A percentile compares a stretch with the other conserved stretches of the same genome.
These are phyloP conservation scores for Oscheius myriophilus DNA, from an alignment of 2,888 invertebrate species.

Conservation along the genomic window DNA sequence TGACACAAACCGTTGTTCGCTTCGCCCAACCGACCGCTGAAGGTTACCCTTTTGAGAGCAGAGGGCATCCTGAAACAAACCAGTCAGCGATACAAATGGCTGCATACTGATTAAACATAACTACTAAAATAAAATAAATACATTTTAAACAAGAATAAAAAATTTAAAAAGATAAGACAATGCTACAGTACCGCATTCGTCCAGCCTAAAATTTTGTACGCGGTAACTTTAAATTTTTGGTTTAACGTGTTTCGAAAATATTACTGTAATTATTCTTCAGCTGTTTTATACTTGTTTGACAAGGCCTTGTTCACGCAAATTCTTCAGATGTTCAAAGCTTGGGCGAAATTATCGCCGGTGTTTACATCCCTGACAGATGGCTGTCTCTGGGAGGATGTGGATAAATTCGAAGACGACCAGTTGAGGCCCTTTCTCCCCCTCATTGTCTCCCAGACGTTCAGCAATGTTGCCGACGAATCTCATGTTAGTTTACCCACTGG, in stretches of 20 bases:
- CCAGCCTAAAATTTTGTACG: background rate
- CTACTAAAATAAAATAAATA: background rate
- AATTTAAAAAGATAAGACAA: no score
- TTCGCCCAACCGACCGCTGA: constrained; percentile 46
- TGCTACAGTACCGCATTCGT: background rate
- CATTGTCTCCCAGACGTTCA: constrained; percentile 3
- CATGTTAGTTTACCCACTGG: background rate
- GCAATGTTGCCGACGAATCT: no score
- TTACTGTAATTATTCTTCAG: background rate
- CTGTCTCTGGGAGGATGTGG: constrained; percentile 7
- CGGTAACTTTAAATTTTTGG: background rate
- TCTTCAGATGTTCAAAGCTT: background rate
- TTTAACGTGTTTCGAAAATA: background rate
- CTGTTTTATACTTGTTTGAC: background rate
- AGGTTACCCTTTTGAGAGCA: constrained; percentile 36
- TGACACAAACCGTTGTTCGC: constrained; percentile 24
- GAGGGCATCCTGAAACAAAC: constrained; percentile 22
- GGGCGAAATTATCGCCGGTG: constrained; percentile 1
- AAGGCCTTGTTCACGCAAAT: no score
- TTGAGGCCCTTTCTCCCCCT: constrained; percentile 25
- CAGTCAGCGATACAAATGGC: background rate
- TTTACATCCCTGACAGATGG: constrained; percentile 19
- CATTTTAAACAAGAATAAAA: background rate
- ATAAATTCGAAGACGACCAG: constrained; percentile 21
- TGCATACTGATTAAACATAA: background rate